Evolutionary conservation across 2,797 vertebrate species (phyloP).

Genomic region (Xenopus petersii): DNA sequence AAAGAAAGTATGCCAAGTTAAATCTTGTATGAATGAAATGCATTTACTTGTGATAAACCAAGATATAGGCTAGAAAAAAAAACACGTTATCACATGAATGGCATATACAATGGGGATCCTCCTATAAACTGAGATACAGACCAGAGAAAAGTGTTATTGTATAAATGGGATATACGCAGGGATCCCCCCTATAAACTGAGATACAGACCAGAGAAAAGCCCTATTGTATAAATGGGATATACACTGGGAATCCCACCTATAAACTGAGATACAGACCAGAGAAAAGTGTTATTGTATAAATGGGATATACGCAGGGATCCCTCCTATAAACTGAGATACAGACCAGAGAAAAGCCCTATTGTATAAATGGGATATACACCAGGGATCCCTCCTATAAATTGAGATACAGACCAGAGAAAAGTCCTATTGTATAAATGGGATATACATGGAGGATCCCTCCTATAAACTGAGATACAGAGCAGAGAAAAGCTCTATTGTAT

Average conservation of each 20-base stretch:
- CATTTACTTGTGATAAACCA: background rate
- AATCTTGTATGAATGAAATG: too few relatives aligned
- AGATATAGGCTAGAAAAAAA: conserved; percentile 2
- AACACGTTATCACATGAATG: background rate
- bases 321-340: background rate
- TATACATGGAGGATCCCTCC: too few relatives aligned
- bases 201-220: conserved; percentile 10
- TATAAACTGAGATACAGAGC: too few relatives aligned
- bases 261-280: background rate
- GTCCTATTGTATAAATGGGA: too few relatives aligned
- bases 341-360: too few relatives aligned
- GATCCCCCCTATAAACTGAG: background rate
- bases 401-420: too few relatives aligned
- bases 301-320: background rate
- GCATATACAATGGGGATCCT: background rate
- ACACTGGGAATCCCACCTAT: background rate
- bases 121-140: conserved; percentile 22
- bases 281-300: conserved; percentile 1
- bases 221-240: conserved; percentile 8
- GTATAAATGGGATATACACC: too few relatives aligned
- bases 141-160: conserved; percentile 3
- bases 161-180: conserved; percentile 4
- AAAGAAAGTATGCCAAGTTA: too few relatives aligned
- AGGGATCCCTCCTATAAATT: too few relatives aligned
- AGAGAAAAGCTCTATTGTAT: too few relatives aligned